These are phyloP conservation scores for Fregata magnificens DNA, from an alignment of 2,113 vertebrate species.

Conservation along the genomic window DNA sequence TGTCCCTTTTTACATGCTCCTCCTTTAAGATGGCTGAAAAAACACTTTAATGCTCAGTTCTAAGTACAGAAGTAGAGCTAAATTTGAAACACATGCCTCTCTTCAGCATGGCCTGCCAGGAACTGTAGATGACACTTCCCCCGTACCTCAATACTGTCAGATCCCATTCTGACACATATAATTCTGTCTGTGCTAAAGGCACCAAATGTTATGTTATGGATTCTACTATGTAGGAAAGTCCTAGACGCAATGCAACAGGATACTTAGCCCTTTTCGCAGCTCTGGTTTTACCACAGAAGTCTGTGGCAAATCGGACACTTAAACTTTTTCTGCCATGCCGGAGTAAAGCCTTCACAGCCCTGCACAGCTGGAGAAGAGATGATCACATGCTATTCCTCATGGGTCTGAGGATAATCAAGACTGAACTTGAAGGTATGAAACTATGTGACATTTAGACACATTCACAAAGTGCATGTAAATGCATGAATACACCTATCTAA, in stretches of 20 bases:
- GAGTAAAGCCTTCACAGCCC: not conserved
- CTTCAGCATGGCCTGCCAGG: not conserved
- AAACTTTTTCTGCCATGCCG: not conserved
- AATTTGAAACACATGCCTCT: constrained; percentile 7
- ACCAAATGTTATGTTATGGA: not conserved
- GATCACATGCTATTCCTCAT: not conserved
- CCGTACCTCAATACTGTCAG: not conserved
- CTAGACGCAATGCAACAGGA: not conserved
- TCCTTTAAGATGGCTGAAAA: not conserved
- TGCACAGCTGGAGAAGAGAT: not conserved
- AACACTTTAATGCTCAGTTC: not conserved
- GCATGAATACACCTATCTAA: not conserved
- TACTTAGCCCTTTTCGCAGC: not conserved
- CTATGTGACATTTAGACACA: not conserved
- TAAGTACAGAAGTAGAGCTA: not conserved
- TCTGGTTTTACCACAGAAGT: not conserved
- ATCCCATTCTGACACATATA: not conserved
- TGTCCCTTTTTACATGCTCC: not conserved
- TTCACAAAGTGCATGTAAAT: not conserved
- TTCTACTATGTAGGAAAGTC: not conserved
- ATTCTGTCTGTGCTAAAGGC: not conserved
- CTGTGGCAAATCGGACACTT: not conserved
- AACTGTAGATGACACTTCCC: not conserved
- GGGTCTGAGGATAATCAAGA: not conserved
- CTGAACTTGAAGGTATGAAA: not conserved